Conservation (phyloP, 1,140 invertebrate species). For the Nephotettix cincticeps region DNA sequence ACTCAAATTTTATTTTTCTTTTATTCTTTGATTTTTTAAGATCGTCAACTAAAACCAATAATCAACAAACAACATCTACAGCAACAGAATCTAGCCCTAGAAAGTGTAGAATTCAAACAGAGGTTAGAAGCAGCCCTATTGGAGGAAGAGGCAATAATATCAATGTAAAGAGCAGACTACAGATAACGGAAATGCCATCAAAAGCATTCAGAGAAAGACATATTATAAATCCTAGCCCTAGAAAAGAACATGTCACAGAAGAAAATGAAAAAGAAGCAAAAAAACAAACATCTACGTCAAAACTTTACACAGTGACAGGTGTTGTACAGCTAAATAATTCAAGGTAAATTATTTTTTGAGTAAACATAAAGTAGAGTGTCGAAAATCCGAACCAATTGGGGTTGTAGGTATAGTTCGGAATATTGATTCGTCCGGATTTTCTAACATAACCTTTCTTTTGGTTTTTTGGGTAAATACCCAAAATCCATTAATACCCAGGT, state of each 20-base stretch:
- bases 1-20: no score
- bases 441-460: no score
- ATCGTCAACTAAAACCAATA: background rate
- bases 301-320: background rate
- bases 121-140: background rate
- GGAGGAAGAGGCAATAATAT: background rate
- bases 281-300: background rate
- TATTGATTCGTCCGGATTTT: no score
- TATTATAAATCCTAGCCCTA: background rate
- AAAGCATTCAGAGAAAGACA: background rate
- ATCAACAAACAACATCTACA: background rate
- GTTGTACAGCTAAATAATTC: no score
- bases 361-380: no score
- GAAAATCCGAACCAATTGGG: no score
- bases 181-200: background rate
- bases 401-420: no score
- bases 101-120: conserved; percentile 1
- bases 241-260: background rate
- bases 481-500: no score
- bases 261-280: background rate
- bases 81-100: background rate
- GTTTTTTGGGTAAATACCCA: no score
- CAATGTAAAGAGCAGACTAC: background rate
- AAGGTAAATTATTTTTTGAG: no score
- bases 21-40: no score